A percentile compares a stretch with the other conserved stretches of the same genome.
Evolutionary conservation across 2,797 vertebrate species (phyloP).

Genomic region (Pangasius larnaudii): DNA sequence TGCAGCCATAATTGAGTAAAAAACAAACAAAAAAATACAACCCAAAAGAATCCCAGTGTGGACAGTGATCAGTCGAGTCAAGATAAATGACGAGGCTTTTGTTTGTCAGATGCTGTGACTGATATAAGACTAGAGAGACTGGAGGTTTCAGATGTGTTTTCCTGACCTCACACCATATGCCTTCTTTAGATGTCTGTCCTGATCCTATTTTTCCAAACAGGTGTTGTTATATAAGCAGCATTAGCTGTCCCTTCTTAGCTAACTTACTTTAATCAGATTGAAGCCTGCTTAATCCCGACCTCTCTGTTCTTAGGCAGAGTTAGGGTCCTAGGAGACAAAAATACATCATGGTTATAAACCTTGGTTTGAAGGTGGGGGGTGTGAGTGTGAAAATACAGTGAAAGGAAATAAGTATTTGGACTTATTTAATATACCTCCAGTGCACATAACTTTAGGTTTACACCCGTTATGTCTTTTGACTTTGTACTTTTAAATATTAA

Average conservation of each 20-base stretch:
- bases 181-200: conserved; percentile 46
- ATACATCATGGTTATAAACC: not conserved
- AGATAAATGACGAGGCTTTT: not conserved
- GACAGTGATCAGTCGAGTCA: not conserved
- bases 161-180: not conserved
- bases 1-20: not conserved
- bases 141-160: not conserved
- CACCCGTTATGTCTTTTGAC: not conserved
- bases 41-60: not conserved
- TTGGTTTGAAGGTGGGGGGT: not conserved
- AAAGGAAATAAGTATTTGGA: not conserved
- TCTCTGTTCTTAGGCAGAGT: conserved; percentile 21
- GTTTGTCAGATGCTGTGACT: not conserved
- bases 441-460: not conserved
- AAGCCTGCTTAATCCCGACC: conserved; percentile 55
- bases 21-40: not conserved
- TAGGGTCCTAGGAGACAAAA: not conserved
- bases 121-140: not conserved
- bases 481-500: not conserved
- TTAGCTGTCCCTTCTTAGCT: conserved; percentile 49
- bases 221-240: conserved; percentile 59
- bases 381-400: not conserved
- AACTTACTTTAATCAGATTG: conserved; percentile 62
- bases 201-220: conserved; percentile 30
- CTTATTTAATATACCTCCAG: not conserved